Evolutionary conservation across 2,113 vertebrate genomes (phyloP).

Genomic region (Phaetusa simplex): DNA sequence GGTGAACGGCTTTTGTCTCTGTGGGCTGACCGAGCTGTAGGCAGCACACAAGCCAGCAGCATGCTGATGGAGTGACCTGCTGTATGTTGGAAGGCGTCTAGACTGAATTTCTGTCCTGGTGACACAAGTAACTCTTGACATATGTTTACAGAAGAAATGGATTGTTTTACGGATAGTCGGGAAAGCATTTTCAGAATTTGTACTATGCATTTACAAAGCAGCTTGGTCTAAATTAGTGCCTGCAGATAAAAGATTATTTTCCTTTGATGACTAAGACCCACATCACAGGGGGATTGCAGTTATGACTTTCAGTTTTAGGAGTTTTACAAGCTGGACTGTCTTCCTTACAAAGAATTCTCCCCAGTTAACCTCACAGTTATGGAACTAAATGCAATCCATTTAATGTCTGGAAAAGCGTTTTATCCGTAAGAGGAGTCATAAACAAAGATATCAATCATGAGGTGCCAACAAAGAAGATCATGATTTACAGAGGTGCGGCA

Average conservation of each 20-base stretch:
- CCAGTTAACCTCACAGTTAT: background rate
- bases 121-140: background rate
- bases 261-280: background rate
- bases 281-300: background rate
- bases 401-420: background rate
- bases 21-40: background rate
- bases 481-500: background rate
- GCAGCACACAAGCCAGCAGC: background rate
- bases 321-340: background rate
- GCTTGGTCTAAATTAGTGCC: background rate
- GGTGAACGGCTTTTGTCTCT: background rate
- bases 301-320: background rate
- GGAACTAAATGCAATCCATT: background rate
- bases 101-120: background rate
- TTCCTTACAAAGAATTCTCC: background rate
- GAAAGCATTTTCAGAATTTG: background rate
- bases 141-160: constrained; percentile 2
- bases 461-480: background rate
- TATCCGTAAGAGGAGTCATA: background rate
- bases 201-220: background rate
- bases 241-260: background rate
- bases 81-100: background rate
- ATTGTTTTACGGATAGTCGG: background rate
- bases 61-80: background rate
- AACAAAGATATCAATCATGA: background rate